Evolutionary conservation across 2,888 invertebrate species (phyloP).

Genomic region (Conus canariensis): DNA sequence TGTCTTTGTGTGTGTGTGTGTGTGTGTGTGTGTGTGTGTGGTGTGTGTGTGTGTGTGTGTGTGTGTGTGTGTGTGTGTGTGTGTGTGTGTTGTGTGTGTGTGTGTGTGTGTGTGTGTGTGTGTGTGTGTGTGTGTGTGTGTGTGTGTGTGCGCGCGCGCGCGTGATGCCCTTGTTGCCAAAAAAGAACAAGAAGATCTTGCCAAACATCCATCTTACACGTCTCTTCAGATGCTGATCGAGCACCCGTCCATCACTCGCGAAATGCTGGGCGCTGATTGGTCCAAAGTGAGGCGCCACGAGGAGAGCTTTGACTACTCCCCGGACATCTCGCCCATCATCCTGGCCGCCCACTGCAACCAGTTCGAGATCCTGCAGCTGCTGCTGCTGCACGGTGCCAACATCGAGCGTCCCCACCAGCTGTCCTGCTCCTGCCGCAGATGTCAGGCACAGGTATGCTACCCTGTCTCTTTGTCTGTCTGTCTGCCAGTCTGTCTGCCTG

Average conservation of each 20-base stretch:
- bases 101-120: too few relatives aligned
- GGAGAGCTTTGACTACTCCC: conserved; percentile 81
- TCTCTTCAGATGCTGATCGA: conserved; percentile 79
- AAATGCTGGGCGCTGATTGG: conserved; percentile 82
- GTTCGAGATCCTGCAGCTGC: conserved; percentile 82
- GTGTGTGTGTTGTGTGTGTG: too few relatives aligned
- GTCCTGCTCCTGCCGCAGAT: conserved; percentile 79
- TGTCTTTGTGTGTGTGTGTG: too few relatives aligned
- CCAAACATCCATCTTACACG: too few relatives aligned
- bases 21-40: too few relatives aligned
- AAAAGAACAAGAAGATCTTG: too few relatives aligned
- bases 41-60: too few relatives aligned
- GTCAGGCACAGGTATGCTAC: conserved; percentile 68
- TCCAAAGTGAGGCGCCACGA: conserved; percentile 75
- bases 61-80: too few relatives aligned
- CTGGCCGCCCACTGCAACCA: conserved; percentile 81
- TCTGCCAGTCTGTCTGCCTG: background rate
- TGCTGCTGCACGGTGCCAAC: conserved; percentile 79
- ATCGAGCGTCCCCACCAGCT: conserved; percentile 80
- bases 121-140: too few relatives aligned
- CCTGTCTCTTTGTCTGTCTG: background rate
- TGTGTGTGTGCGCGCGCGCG: too few relatives aligned
- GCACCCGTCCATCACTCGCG: conserved; percentile 80
- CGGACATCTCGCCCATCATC: conserved; percentile 80
- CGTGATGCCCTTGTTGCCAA: too few relatives aligned